Evolutionary conservation across 2,888 invertebrate species (phyloP).

Genomic region (Euplexia lucipara): DNA sequence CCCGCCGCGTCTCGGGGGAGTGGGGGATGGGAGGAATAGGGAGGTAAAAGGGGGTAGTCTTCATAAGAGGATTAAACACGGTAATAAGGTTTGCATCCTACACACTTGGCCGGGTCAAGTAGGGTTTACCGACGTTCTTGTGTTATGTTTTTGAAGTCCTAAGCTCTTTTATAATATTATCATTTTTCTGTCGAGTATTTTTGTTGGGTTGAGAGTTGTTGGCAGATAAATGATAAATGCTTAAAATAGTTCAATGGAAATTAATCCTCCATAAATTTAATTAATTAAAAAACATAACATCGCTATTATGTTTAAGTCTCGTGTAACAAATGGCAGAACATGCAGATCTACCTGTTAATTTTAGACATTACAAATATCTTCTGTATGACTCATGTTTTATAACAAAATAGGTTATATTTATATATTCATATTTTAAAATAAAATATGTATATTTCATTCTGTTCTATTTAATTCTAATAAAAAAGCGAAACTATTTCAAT

Average conservation of each 20-base stretch:
- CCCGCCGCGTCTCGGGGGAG: conserved; percentile 44
- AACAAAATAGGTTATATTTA: too few relatives aligned
- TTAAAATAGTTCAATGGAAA: background rate
- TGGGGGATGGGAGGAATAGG: conserved; percentile 17
- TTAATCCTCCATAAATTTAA: background rate
- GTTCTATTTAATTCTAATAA: too few relatives aligned
- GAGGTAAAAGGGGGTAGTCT: conserved; percentile 62
- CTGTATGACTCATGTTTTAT: too few relatives aligned
- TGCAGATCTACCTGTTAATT: too few relatives aligned
- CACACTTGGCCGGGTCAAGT: conserved; percentile 84
- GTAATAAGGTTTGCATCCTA: conserved; percentile 84
- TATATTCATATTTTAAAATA: too few relatives aligned
- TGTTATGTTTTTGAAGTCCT: conserved; percentile 36
- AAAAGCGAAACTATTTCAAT: too few relatives aligned
- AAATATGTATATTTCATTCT: too few relatives aligned
- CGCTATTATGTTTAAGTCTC: too few relatives aligned
- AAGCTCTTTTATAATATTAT: conserved; percentile 31
- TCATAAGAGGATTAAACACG: conserved; percentile 86
- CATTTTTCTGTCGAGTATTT: conserved; percentile 16
- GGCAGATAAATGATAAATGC: conserved; percentile 1
- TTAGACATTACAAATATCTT: too few relatives aligned
- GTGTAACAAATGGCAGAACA: too few relatives aligned
- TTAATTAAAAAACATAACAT: background rate
- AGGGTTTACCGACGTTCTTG: conserved; percentile 73
- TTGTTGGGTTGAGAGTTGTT: conserved; percentile 3